Evolutionary conservation across 2,888 invertebrate genomes (phyloP).

Genomic region (Dione vanillae): DNA sequence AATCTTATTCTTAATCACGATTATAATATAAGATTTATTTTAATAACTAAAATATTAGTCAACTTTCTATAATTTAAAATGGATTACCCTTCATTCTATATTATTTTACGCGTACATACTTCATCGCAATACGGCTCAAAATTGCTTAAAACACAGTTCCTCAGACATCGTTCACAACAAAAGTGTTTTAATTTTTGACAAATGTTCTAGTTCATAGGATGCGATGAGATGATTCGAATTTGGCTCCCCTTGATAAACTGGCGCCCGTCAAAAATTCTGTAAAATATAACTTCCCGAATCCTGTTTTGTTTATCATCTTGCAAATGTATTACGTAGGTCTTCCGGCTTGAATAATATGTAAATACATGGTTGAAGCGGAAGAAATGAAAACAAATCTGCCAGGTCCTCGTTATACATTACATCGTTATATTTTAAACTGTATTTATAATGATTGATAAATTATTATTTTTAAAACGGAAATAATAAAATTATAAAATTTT

Average conservation of each 20-base stretch:
- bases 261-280: constrained; percentile 53
- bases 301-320: constrained; percentile 73
- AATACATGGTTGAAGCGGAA: constrained; percentile 66
- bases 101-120: not conserved
- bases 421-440: constrained; percentile 45
- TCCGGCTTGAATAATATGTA: constrained; percentile 70
- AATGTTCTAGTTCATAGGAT: constrained; percentile 57
- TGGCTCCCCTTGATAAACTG: constrained; percentile 53
- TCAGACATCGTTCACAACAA: constrained; percentile 6
- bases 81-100: not conserved
- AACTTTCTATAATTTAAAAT: constrained; percentile 8
- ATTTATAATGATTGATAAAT: constrained; percentile 36
- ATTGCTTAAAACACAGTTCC: not conserved
- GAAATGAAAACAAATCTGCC: constrained; percentile 62
- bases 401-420: constrained; percentile 50
- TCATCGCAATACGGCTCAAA: not conserved
- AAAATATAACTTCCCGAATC: constrained; percentile 69
- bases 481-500: no score
- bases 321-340: constrained; percentile 69
- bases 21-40: not conserved
- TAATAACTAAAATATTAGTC: not conserved
- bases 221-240: constrained; percentile 53
- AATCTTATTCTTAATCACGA: not conserved
- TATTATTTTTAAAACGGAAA: no score
- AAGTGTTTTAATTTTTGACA: constrained; percentile 59